These are phyloP conservation scores for Chionomys nivalis DNA, from an alignment of 2,113 vertebrate species.

Conservation along the genomic window DNA sequence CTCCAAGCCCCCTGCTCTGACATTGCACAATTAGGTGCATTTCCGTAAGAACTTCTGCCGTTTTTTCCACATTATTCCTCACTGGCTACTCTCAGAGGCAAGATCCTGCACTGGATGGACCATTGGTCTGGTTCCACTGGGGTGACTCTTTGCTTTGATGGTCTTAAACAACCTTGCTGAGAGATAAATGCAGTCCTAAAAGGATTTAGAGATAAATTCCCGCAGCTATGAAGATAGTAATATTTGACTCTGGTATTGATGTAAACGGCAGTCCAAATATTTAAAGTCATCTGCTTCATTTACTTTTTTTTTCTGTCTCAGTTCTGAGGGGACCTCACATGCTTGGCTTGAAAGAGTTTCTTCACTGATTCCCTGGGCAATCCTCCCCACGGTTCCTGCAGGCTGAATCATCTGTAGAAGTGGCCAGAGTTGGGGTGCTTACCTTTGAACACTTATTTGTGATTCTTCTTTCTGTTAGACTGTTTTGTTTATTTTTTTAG, in stretches of 20 bases:
- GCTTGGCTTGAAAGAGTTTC: slow-evolving; percentile 29
- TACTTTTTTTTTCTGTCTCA: slow-evolving; percentile 67
- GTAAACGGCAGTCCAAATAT: slow-evolving; percentile 61
- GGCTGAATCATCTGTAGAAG: background rate
- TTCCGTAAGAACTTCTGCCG: slow-evolving; percentile 64
- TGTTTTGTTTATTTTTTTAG: slow-evolving; percentile 15
- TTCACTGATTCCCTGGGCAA: background rate
- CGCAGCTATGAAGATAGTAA: slow-evolving; percentile 69
- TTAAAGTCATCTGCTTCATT: slow-evolving; percentile 70
- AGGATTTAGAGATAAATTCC: slow-evolving; percentile 78
- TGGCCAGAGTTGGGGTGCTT: background rate
- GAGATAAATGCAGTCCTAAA: slow-evolving; percentile 78
- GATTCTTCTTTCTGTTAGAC: background rate
- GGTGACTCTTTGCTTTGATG: slow-evolving; percentile 60
- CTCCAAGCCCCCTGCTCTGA: slow-evolving; percentile 72
- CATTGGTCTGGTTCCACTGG: slow-evolving; percentile 76
- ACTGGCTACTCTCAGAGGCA: slow-evolving; percentile 76
- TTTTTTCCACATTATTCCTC: slow-evolving; percentile 37
- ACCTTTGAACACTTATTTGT: slow-evolving; percentile 14
- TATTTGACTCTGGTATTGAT: slow-evolving; percentile 72
- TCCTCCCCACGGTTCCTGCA: background rate
- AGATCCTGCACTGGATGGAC: slow-evolving; percentile 77
- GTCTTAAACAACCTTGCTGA: slow-evolving; percentile 79
- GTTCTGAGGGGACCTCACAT: background rate
- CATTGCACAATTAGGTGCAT: slow-evolving; percentile 82